Percentiles rank a stretch among this genome's conserved stretches.
These are phyloP conservation scores for Hippopotamus amphibius DNA, from an alignment of 2,113 vertebrate species.

Conservation along the genomic window DNA sequence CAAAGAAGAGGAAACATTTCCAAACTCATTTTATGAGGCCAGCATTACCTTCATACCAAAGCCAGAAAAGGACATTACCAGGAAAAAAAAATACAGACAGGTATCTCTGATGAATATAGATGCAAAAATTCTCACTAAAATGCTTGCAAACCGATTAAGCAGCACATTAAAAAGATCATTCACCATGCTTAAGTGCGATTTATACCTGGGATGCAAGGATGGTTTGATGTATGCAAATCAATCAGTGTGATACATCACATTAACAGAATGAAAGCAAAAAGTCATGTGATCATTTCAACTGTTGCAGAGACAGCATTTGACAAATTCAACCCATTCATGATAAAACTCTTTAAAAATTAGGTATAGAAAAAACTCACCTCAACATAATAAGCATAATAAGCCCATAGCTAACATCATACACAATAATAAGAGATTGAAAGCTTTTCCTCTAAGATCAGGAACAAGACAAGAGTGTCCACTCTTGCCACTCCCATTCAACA, in stretches of 20 bases:
- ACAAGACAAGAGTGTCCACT: neutral
- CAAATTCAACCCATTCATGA: neutral
- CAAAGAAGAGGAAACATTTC: neutral
- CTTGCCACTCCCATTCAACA: neutral
- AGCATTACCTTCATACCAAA: constrained; percentile 10
- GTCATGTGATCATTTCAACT: neutral
- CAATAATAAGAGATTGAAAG: neutral
- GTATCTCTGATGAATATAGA: neutral
- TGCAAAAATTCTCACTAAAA: neutral
- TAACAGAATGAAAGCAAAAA: neutral
- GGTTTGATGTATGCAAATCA: neutral
- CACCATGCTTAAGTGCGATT: neutral
- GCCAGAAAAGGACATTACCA: neutral
- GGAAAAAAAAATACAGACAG: neutral
- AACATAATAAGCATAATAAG: neutral
- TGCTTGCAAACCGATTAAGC: neutral
- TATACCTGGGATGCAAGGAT: neutral
- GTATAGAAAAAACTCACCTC: neutral
- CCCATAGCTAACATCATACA: neutral
- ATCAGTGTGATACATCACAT: neutral
- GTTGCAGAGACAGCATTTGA: neutral
- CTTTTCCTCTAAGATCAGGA: neutral
- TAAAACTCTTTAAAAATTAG: neutral
- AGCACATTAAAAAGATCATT: neutral
- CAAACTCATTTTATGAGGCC: neutral